phyloP scores from a whole-genome alignment of 2,113 vertebrate genomes.

The Anoura caudifer region DNA sequence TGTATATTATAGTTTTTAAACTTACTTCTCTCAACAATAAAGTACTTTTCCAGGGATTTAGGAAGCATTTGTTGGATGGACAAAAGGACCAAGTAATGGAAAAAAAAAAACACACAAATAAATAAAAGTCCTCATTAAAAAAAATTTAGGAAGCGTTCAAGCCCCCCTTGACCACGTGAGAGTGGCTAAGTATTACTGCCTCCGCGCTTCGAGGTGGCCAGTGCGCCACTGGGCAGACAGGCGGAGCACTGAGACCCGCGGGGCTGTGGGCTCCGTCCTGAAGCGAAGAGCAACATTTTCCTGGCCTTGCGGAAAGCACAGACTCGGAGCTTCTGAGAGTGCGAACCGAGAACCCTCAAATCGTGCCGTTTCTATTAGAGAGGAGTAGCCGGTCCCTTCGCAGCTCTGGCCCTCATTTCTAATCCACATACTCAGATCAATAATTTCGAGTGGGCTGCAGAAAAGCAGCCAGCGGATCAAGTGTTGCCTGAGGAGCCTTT shows the following conservation, averaged over 20 bases:
- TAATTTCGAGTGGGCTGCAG: neutral
- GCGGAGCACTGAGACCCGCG: neutral
- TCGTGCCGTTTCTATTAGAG: neutral
- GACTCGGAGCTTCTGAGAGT: neutral
- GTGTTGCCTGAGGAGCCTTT: slow-evolving; percentile 54
- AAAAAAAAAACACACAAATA: neutral
- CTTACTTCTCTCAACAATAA: neutral
- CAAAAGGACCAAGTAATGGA: neutral
- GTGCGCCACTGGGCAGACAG: neutral
- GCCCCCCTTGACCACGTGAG: neutral
- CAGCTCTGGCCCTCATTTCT: neutral
- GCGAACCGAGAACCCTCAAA: neutral
- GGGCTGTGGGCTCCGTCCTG: neutral
- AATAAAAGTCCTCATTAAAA: neutral
- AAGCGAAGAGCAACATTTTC: neutral
- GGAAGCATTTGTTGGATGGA: neutral
- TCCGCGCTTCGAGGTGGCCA: neutral
- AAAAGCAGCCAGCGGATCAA: slow-evolving; percentile 30
- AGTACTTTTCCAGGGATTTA: neutral
- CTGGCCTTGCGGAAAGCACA: neutral
- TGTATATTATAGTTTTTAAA: neutral
- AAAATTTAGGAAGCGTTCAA: neutral
- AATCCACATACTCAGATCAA: neutral
- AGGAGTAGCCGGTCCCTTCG: neutral
- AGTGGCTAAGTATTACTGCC: neutral